Evolutionary conservation across 2,797 vertebrate species (phyloP), one percentile per base, ranked within the genome.

Genomic region (Spatula versicolor): DNA sequence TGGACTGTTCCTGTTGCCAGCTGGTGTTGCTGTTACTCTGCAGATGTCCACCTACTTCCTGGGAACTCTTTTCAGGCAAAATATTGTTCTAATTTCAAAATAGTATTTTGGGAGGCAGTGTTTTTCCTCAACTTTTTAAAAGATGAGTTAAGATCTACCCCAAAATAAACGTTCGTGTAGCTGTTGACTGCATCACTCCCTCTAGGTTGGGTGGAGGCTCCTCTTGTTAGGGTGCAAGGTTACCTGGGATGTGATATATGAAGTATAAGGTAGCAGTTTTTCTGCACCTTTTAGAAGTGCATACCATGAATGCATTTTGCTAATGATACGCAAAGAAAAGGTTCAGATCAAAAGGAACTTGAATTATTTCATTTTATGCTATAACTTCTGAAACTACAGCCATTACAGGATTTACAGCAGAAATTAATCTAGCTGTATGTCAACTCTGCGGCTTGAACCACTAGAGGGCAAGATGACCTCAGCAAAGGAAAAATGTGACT

Each of bases 401-500:
- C 8, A 1, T 13, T 2, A 9, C 23, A n/a, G 14, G 16, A n/a
- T 21, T 67, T 10, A 7, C 26, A 62, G 48, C n/a, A 62, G 69
- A 43, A 52, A 45, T 1, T 3, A 67, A 2, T 2, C 26, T 35
- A 28, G 31, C 50, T 63, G 30, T 33, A 14, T 48, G 48, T 56
- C 64, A 54, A 37, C n/a, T 37, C 66, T 12, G n/a, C 3, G 19
- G 30, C 1, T 43, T 7, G 63, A 79, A 25, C 95, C 95, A 52
- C 94, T 95, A 97, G 96, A 79, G 93, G 95, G 95, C 95, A 94
- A 90, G 72, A 88, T 73, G 83, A 78, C 19, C 63, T 46, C 46
- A 67, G 85, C 22, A 45, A 55, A 90, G 37, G 21, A 43, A 46
- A 33, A 43, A 28, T 0, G 13, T 8, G 28, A 33, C 37, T 1